These are phyloP conservation scores for Euglossa dilemma DNA, from an alignment of 1,140 invertebrate genomes.

Conservation along the genomic window DNA sequence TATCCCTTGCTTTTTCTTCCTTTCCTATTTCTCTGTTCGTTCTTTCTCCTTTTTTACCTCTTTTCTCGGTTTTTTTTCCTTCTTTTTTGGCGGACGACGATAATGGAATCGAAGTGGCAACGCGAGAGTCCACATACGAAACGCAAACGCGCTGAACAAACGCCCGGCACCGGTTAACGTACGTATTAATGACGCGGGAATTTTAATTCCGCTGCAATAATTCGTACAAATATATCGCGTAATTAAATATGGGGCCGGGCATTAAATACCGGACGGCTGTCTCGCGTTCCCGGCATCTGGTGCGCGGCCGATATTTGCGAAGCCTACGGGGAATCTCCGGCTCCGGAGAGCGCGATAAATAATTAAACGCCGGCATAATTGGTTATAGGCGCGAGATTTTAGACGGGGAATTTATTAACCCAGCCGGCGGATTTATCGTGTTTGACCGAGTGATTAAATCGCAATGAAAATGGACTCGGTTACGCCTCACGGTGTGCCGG, in stretches of 20 bases:
- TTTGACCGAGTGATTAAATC: constrained; percentile 48
- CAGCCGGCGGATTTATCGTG: constrained; percentile 29
- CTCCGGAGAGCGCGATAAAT: constrained; percentile 37
- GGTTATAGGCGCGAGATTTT: constrained; percentile 46
- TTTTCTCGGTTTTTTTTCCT: too few species aligned
- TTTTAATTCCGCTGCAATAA: constrained; percentile 47
- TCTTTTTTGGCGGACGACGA: too few species aligned
- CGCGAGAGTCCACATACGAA: not conserved
- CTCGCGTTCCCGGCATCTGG: constrained; percentile 30
- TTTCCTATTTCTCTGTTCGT: too few species aligned
- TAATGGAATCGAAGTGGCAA: constrained; percentile 24
- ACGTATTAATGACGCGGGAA: constrained; percentile 47
- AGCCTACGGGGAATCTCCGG: constrained; percentile 51
- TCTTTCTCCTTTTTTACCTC: too few species aligned
- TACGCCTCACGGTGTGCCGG: not conserved
- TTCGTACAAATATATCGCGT: constrained; percentile 36
- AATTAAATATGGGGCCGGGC: constrained; percentile 43
- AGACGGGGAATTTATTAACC: constrained; percentile 49
- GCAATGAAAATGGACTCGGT: constrained; percentile 26
- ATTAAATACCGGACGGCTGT: constrained; percentile 39
- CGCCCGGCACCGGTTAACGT: not conserved
- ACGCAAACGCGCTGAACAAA: not conserved
- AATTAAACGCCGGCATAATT: constrained; percentile 47
- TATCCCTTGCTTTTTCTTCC: too few species aligned
- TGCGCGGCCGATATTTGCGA: constrained; percentile 48